These are phyloP conservation scores for Melospiza melodia DNA, from an alignment of 2,113 vertebrate species.

Conservation along the genomic window DNA sequence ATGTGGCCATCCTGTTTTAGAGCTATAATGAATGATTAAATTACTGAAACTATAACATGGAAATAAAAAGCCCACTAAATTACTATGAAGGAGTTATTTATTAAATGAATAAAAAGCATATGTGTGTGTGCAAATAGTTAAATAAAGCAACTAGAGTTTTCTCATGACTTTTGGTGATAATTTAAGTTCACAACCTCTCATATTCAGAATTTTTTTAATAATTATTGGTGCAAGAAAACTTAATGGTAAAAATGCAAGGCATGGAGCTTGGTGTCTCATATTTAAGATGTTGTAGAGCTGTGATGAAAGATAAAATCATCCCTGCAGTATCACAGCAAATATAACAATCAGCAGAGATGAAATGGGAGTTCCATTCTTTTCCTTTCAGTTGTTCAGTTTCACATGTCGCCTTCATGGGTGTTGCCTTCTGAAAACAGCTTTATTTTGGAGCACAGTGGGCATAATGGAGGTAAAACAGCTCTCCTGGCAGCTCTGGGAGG, in stretches of 20 bases:
- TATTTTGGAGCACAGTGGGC: background rate
- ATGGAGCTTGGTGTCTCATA: background rate
- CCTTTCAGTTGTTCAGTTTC: background rate
- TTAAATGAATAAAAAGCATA: background rate
- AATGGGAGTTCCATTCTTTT: background rate
- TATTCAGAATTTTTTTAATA: background rate
- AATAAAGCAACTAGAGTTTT: background rate
- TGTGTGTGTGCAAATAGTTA: background rate
- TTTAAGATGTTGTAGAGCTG: background rate
- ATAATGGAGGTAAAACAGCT: background rate
- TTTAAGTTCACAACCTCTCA: background rate
- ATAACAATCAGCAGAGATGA: background rate
- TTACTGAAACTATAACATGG: background rate
- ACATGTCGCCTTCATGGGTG: fast-evolving
- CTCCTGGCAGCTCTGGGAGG: background rate
- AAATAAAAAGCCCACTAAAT: background rate
- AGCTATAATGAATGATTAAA: background rate
- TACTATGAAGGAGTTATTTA: background rate
- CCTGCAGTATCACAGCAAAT: background rate
- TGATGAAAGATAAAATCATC: background rate
- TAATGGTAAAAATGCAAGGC: background rate
- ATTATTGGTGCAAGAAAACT: background rate
- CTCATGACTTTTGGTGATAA: background rate
- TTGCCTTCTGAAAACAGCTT: background rate
- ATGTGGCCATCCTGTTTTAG: background rate